Percentiles rank a stretch among this genome's conserved stretches.
Evolutionary conservation across 2,888 invertebrate species (phyloP).

Genomic region (Pherbina coryleti): DNA sequence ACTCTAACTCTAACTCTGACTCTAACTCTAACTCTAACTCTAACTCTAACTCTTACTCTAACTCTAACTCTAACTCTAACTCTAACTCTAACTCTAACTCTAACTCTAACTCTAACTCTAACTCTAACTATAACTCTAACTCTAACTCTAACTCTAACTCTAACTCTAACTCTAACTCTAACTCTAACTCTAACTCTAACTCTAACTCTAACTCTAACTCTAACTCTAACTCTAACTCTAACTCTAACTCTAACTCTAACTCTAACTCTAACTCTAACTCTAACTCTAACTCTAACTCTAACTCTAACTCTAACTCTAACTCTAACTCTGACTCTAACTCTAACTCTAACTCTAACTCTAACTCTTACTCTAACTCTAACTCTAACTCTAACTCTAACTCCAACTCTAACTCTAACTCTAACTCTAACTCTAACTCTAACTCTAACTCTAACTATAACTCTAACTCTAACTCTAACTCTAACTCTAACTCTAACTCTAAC

Average conservation of each 20-base stretch:
- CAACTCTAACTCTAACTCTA: background rate
- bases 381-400: too few species aligned
- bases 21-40: too few species aligned
- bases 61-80: too few species aligned
- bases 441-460: background rate
- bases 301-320: background rate
- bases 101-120: background rate
- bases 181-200: background rate
- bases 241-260: background rate
- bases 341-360: too few species aligned
- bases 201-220: background rate
- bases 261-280: background rate
- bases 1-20: too few species aligned
- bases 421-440: background rate
- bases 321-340: too few species aligned
- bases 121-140: background rate
- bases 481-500: background rate
- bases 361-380: too few species aligned
- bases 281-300: background rate
- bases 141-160: background rate
- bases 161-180: background rate
- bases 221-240: background rate
- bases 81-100: slow-evolving; percentile 37
- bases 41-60: too few species aligned
- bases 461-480: background rate